Base-by-base conservation (phyloP, 2,888 invertebrate genomes). In the Hoplodrina blanda region DNA sequence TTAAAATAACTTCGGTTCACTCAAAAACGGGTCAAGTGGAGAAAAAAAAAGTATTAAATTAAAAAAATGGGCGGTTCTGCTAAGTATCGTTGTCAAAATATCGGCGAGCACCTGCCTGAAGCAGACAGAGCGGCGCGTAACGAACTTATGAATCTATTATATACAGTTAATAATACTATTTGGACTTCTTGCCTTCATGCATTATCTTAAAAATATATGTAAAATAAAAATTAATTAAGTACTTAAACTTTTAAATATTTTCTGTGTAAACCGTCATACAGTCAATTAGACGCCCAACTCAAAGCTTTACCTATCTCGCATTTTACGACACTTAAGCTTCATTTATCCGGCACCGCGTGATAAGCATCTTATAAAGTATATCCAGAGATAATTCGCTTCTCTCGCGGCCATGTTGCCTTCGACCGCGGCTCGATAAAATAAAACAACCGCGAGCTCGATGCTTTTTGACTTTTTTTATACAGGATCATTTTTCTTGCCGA, bases 401-500 rank as follows among this genome's bases (percentile, higher is more conserved):
- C 85, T 90, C 88, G 93, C 94, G 90, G 95, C 96, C 96, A 95
- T 95, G 91, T 93, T 95, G 94, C 89, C 91, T 93, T 89, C 90
- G 88, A 87, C 85, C 90, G 91, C 88, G 89, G 90, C 91, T 90
- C 84, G 83, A 93, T 89, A 92, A 93, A 95, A 95, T 94, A 95
- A 96, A 95, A 95, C 95, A 92, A 95, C 92, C 90, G 90, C 91
- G 89, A 91, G 91, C 89, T 91, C 87, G 87, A 82, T 76, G 85
- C 89, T 93, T 93, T 95, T 93, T 91, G 89, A 88, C 89, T 90
- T 93, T 94, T 95, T 95, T 94, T 94, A 92, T 93, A 94, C 95
- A 96, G 95, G 96, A 96, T 96, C 92, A 95, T 96, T 95, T 96
- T 96, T 96, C 95, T 95, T 95, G 91, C 92, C 89, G 91, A 91